Base-by-base conservation (phyloP, 2,888 invertebrate genomes). In the Graphium colonna region DNA sequence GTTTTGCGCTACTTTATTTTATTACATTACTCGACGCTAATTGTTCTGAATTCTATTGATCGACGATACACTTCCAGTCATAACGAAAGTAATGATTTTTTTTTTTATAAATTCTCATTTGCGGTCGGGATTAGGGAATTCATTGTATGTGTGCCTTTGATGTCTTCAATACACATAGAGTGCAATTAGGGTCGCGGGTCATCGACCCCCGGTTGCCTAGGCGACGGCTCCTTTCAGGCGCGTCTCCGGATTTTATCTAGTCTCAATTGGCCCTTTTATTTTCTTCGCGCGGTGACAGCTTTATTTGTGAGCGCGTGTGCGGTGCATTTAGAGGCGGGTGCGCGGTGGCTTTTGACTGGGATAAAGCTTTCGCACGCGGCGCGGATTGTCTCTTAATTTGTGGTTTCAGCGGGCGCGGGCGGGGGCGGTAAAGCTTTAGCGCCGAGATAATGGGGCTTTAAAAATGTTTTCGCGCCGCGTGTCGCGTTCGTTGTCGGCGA, bases 261-360 rank as follows among this genome's bases (percentile, higher is more conserved):
- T 75, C 75, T 76, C 81, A 79, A 83, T 84, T 83, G 82, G 80
- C 80, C 75, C 76, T 77, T 80, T 82, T 75, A 76, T 71, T 73
- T 71, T 72, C 69, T 72, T 71, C 70, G 71, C 72, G 69, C 72
- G 72, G 67, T 67, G 62, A 71, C n/a, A 67, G 74, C 79, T 79
- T 82, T 83, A 82, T 82, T 81, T 82, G 77, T 79, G 77, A n/a
- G 67, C 73, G 67, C 70, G 72, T 73, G 71, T 72, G 69, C 69
- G 69, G 67, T 71, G 76, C 69, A 69, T 71, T 65, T 69, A 60
- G 62, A 60, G 68, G 66, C 71, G 68, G 69, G 69, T 70, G 65
- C 70, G 62, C 61, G 62, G 68, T 64, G 60, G 67, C 70, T 73
- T 79, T 80, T 79, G 71, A 76, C 60, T 60, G 63, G 58, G 64